Base-by-base conservation (phyloP, 2,888 invertebrate genomes). In the Crocallis elinguaria region DNA sequence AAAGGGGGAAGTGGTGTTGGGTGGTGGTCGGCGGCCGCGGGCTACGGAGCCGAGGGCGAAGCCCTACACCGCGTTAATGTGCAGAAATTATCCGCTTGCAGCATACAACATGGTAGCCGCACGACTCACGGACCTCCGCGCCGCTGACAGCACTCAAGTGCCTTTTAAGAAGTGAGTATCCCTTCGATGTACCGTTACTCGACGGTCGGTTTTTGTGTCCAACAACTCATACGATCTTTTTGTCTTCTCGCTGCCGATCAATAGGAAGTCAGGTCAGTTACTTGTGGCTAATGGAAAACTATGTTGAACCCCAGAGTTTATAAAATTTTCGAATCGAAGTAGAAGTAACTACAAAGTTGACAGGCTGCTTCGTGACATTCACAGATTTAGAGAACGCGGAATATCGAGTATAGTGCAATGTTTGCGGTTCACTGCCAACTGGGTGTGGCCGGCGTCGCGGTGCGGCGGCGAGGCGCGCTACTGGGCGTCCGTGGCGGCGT, bases 91-190 rank as follows among this genome's bases (percentile, higher is more conserved):
- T 94, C 91, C 94, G 94, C 90, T 96, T 96, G 92, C 95, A 98
- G 98, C 97, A 93, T 98, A 98, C 95, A 98, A 97, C 94, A 97
- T 98, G 98, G 98, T 98, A 94, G 97, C 98, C 92, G 98, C 98
- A 94, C 95, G 98, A 88, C 96, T 98, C 87, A 97, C 97, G 75
- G 98, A 98, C 92, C 94, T 97, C 79, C 95, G 98, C 92, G 97
- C 97, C 91, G 97, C 97, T 88, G 94, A 95, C 94, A 96, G 96
- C 95, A 97, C 97, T 94, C 96, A 97, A 95, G 96, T 98, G 96
- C 97, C 97, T 96, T 96, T 97, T 95, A 98, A 98, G 95, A 98
- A 97, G 98, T 98, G 93, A 97, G 97, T 95, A 48, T 35, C 7
- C 7, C 39, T 32, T 14, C 25, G 17, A 32, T 27, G 16, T n/a